Percentiles rank a stretch among this genome's conserved stretches.
Evolutionary conservation across 2,888 invertebrate genomes (phyloP).

Genomic region (Mayetiola destructor): DNA sequence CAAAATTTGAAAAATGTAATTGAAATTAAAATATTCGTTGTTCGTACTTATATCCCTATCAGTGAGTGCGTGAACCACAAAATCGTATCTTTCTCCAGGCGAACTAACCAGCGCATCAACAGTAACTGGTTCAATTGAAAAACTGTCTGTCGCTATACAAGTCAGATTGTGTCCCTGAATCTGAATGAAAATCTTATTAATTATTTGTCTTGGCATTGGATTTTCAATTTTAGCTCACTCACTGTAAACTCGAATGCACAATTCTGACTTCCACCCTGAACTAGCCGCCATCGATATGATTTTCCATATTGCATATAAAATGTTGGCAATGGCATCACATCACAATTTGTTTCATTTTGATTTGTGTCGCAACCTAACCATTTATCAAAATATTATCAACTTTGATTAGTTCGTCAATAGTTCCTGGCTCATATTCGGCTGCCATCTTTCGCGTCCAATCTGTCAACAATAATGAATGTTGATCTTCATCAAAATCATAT

Average conservation of each 20-base stretch:
- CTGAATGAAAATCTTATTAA: not conserved
- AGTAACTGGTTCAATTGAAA: slow-evolving; percentile 23
- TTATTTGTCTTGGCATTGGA: not conserved
- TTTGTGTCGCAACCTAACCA: slow-evolving; percentile 24
- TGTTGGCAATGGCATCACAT: not conserved
- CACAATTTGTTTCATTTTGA: not conserved
- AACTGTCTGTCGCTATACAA: slow-evolving; percentile 31
- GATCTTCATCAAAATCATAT: slow-evolving; percentile 57
- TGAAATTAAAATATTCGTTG: too few species aligned
- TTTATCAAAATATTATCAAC: slow-evolving; percentile 27
- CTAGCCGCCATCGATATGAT: slow-evolving; percentile 31
- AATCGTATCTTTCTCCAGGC: slow-evolving; percentile 39
- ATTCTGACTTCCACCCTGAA: slow-evolving; percentile 28
- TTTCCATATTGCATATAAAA: slow-evolving; percentile 20
- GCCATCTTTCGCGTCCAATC: slow-evolving; percentile 63
- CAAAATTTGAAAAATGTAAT: too few species aligned
- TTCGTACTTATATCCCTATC: not conserved
- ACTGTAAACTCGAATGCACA: slow-evolving; percentile 30
- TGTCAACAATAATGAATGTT: slow-evolving; percentile 54
- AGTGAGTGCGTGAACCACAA: slow-evolving; percentile 33
- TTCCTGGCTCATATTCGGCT: slow-evolving; percentile 26
- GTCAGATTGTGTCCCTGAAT: not conserved
- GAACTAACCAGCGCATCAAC: slow-evolving; percentile 27
- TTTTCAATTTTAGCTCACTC: not conserved
- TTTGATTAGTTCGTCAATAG: slow-evolving; percentile 21